A percentile compares a stretch with the other conserved stretches of the same genome.
Conservation (phyloP, 2,113 vertebrate species). For the Eubucco bourcierii region DNA sequence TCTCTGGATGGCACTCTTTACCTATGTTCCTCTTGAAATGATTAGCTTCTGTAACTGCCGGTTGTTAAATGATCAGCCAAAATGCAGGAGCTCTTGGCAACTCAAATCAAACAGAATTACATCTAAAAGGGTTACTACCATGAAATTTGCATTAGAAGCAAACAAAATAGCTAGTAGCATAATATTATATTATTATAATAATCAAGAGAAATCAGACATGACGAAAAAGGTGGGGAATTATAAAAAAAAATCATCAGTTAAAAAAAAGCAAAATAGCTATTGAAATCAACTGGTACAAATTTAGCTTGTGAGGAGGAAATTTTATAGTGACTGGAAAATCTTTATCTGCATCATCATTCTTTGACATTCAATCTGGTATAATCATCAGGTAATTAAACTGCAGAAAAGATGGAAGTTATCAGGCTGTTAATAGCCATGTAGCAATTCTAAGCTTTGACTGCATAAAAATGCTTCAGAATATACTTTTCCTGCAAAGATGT, state of each 20-base stretch:
- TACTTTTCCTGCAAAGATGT: neutral
- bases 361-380: neutral
- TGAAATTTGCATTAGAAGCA: neutral
- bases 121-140: neutral
- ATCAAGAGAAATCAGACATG: slow-evolving; percentile 5
- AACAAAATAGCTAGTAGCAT: neutral
- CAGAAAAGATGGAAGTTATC: neutral
- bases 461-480: neutral
- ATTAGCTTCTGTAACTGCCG: neutral
- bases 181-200: neutral
- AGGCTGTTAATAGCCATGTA: neutral
- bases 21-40: neutral
- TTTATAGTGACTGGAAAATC: neutral
- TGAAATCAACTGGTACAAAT: neutral
- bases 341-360: neutral
- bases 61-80: neutral
- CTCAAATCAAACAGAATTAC: neutral
- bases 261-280: neutral
- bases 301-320: neutral
- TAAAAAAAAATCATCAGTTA: neutral
- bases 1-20: slow-evolving; percentile 31
- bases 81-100: neutral
- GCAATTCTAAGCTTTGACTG: neutral
- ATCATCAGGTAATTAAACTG: neutral
- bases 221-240: neutral